Conservation (phyloP, 2,888 invertebrate species). For the Habroteleia sp. region DNA sequence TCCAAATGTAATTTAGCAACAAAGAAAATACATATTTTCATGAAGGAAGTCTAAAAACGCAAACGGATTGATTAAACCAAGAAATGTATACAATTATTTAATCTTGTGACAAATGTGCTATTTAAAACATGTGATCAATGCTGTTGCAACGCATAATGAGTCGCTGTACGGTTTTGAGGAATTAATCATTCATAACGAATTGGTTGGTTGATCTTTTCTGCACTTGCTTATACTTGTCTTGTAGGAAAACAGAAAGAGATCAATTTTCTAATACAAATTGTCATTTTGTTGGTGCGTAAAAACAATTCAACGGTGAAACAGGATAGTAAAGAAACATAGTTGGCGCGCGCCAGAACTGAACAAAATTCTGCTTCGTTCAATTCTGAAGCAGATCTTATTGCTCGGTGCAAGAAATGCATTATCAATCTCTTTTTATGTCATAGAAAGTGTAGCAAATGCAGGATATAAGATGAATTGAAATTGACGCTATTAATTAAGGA, state of each 20-base stretch:
- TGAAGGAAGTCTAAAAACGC: too few relatives aligned
- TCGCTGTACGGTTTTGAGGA: background rate
- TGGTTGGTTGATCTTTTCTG: background rate
- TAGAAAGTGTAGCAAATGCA: conserved; percentile 46
- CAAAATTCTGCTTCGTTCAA: conserved; percentile 16
- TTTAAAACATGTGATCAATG: conserved; percentile 3
- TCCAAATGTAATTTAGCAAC: too few relatives aligned
- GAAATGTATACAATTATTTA: background rate
- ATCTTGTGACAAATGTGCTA: conserved; percentile 11
- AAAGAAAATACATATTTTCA: too few relatives aligned
- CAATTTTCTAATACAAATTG: conserved; percentile 11
- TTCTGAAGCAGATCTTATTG: conserved; percentile 26
- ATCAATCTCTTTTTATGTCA: conserved; percentile 35
- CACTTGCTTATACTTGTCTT: background rate
- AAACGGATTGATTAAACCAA: too few relatives aligned
- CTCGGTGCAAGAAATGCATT: conserved; percentile 22
- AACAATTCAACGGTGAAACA: conserved; percentile 8
- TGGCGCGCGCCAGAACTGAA: conserved; percentile 1
- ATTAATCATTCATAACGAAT: conserved; percentile 17
- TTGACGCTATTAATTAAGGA: conserved; percentile 10
- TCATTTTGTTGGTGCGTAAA: background rate
- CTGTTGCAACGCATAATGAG: conserved; percentile 3
- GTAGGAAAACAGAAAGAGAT: conserved; percentile 9
- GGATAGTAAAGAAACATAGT: conserved; percentile 2
- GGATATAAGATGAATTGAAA: conserved; percentile 6